A percentile compares a stretch with the other conserved stretches of the same genome.
phyloP scores from a whole-genome alignment of 2,888 invertebrate species.

The Chirona hameri region DNA sequence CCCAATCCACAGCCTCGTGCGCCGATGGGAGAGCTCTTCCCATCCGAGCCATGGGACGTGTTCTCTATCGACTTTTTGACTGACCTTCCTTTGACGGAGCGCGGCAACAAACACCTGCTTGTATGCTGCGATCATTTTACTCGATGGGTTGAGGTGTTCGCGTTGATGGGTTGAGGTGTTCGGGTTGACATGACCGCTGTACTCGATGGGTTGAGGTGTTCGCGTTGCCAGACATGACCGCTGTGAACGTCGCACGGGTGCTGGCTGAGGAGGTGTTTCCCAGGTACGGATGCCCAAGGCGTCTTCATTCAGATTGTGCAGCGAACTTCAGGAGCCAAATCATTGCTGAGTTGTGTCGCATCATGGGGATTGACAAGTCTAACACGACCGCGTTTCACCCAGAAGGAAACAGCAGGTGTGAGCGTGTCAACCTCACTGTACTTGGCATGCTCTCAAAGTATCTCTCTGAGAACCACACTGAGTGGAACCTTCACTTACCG shows the following conservation, averaged over 20 bases:
- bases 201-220: neutral
- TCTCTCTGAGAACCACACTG: neutral
- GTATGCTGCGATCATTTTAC: neutral
- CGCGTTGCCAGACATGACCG: neutral
- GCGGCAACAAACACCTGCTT: neutral
- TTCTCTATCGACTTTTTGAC: neutral
- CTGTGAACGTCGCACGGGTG: neutral
- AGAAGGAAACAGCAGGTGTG: neutral
- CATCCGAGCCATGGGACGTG: neutral
- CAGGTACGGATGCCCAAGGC: neutral
- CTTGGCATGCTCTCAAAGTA: neutral
- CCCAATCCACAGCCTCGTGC: neutral
- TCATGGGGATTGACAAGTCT: neutral
- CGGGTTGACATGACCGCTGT: too few species aligned
- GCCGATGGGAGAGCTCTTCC: neutral
- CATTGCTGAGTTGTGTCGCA: neutral
- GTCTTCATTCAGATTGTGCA: neutral
- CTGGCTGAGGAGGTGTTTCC: neutral
- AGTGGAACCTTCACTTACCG: neutral
- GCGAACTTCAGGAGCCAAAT: neutral
- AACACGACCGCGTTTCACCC: neutral
- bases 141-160: neutral
- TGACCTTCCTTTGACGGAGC: neutral
- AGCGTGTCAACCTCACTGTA: neutral
- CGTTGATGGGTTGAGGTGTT: too few species aligned